These are phyloP conservation scores for Numenius arquata DNA, from an alignment of 2,113 vertebrate species.

Conservation along the genomic window DNA sequence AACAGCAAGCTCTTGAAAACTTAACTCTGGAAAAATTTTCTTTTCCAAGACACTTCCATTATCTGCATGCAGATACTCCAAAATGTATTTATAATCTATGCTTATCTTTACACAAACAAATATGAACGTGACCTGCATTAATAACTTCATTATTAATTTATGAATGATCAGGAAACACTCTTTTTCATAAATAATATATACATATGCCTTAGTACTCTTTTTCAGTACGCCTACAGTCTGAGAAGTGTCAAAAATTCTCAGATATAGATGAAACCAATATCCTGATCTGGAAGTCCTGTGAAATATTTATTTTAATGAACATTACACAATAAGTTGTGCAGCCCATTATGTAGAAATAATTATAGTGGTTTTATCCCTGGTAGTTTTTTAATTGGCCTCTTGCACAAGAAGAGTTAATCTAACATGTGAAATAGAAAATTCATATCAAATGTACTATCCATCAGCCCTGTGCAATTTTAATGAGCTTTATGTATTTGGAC, in stretches of 20 bases:
- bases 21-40: not conserved
- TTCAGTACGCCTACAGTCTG: not conserved
- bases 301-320: slow-evolving; percentile 27
- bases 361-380: not conserved
- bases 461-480: not conserved
- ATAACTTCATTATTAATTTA: not conserved
- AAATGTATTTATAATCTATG: not conserved
- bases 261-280: not conserved
- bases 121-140: not conserved
- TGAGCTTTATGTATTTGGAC: slow-evolving; percentile 16
- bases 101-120: not conserved
- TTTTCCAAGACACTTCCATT: not conserved
- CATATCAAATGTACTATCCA: not conserved
- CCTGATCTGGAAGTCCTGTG: not conserved
- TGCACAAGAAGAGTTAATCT: not conserved
- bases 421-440: not conserved
- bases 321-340: not conserved
- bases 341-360: not conserved
- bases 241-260: slow-evolving; percentile 12
- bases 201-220: not conserved
- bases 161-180: not conserved
- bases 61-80: not conserved
- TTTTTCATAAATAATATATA: not conserved
- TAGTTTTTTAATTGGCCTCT: not conserved
- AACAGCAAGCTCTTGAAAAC: not conserved